These are phyloP conservation scores for Harpagifer antarcticus DNA, from an alignment of 2,797 vertebrate species.

Conservation along the genomic window DNA sequence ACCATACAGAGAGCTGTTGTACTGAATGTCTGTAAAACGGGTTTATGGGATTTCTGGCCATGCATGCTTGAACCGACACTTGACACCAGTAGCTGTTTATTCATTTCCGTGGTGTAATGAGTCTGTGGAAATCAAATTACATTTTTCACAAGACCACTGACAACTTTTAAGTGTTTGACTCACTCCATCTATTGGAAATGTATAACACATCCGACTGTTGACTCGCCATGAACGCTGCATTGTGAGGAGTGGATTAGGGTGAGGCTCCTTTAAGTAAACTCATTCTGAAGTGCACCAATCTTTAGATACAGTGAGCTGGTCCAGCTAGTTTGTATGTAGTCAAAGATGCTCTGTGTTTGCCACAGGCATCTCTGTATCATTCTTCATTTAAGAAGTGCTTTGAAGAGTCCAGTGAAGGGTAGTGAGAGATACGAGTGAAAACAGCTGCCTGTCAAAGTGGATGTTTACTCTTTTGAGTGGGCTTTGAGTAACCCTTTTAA, in stretches of 20 bases:
- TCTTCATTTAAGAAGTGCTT: slow-evolving; percentile 77
- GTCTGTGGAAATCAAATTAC: slow-evolving; percentile 62
- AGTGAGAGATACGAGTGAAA: slow-evolving; percentile 70
- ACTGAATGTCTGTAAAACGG: background rate
- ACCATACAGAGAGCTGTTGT: background rate
- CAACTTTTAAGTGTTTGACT: slow-evolving; percentile 58
- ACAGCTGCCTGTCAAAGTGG: slow-evolving; percentile 69
- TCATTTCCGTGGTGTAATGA: slow-evolving; percentile 55
- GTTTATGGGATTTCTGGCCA: background rate
- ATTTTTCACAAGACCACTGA: slow-evolving; percentile 52
- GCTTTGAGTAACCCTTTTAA: slow-evolving; percentile 68
- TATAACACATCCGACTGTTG: slow-evolving; percentile 69
- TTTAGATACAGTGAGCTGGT: slow-evolving; percentile 66
- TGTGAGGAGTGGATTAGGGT: slow-evolving; percentile 68
- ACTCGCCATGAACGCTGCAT: slow-evolving; percentile 61
- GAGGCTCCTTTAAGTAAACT: slow-evolving; percentile 66
- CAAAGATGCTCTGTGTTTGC: slow-evolving; percentile 63
- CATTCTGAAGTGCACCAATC: slow-evolving; percentile 54
- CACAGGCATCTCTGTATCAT: slow-evolving; percentile 75
- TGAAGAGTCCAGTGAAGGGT: slow-evolving; percentile 77
- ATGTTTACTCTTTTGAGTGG: slow-evolving; percentile 71
- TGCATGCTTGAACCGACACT: slow-evolving; percentile 15
- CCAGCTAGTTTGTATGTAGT: slow-evolving; percentile 74
- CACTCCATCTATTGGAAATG: slow-evolving; percentile 66
- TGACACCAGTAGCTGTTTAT: slow-evolving; percentile 29